Evolutionary conservation across 2,888 invertebrate species (phyloP).

Genomic region (Drosophila prostipennis): DNA sequence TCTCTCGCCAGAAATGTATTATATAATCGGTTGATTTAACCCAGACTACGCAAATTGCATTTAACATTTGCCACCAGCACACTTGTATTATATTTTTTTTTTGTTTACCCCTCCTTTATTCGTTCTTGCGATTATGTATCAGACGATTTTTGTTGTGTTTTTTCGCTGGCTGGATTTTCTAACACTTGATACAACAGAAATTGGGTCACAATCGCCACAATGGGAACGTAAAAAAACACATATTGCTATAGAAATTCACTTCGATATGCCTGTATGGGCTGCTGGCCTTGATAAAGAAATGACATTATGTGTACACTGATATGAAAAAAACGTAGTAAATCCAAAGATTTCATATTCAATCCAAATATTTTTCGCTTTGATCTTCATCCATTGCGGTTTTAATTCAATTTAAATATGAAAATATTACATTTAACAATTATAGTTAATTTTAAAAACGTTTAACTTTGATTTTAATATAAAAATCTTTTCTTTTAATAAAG

Average conservation of each 20-base stretch:
- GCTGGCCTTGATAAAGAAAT: slow-evolving; percentile 49
- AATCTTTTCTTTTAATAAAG: no score
- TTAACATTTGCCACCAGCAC: slow-evolving; percentile 4
- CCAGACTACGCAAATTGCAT: slow-evolving; percentile 48
- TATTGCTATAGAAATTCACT: slow-evolving; percentile 15
- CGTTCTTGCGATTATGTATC: slow-evolving; percentile 21
- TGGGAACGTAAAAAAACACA: slow-evolving; percentile 31
- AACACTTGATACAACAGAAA: slow-evolving; percentile 73
- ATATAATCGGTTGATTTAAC: slow-evolving; percentile 38
- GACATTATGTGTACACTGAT: slow-evolving; percentile 31
- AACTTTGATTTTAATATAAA: no score
- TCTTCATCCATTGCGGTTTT: no score
- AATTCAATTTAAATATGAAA: no score
- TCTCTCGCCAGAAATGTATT: slow-evolving; percentile 11
- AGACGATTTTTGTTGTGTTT: slow-evolving; percentile 3
- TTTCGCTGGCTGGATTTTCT: slow-evolving; percentile 40
- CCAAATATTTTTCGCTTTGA: no score
- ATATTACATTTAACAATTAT: no score
- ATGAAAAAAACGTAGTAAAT: no score
- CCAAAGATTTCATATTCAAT: no score
- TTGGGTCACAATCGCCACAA: slow-evolving; percentile 64
- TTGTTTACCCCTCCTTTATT: slow-evolving; percentile 31
- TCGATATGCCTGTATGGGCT: slow-evolving; percentile 18
- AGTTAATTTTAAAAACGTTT: no score
- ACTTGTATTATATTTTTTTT: neutral